Conservation (phyloP, 1,140 invertebrate species). For the roundworm (Caenorhabditis elegans) region WBcel235 BX284605.5:16225001-16225500, state of each 20-base stretch:
- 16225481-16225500: too few species aligned
- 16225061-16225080: slow-evolving; percentile 42
- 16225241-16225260: slow-evolving; percentile 59
- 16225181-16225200: slow-evolving; percentile 57
- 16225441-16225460: background rate
- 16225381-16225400: background rate
- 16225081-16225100: slow-evolving; percentile 61
- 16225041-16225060: slow-evolving; percentile 53
- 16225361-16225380: slow-evolving; percentile 41
- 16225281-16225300: slow-evolving; percentile 52
- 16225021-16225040: slow-evolving; percentile 48
- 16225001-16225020: slow-evolving; percentile 49
- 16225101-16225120: slow-evolving; percentile 48
- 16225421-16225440: background rate
- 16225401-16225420: background rate
- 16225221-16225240: slow-evolving; percentile 61
- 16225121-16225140: background rate
- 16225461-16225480: background rate
- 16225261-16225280: slow-evolving; percentile 57
- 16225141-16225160: slow-evolving; percentile 52
- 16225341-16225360: slow-evolving; percentile 62
- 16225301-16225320: slow-evolving; percentile 52
- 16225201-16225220: slow-evolving; percentile 56
- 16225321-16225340: slow-evolving; percentile 57
- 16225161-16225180: slow-evolving; percentile 46